Evolutionary conservation across 2,797 vertebrate species (phyloP).

Genomic region (Neosilurus mollespiculum): DNA sequence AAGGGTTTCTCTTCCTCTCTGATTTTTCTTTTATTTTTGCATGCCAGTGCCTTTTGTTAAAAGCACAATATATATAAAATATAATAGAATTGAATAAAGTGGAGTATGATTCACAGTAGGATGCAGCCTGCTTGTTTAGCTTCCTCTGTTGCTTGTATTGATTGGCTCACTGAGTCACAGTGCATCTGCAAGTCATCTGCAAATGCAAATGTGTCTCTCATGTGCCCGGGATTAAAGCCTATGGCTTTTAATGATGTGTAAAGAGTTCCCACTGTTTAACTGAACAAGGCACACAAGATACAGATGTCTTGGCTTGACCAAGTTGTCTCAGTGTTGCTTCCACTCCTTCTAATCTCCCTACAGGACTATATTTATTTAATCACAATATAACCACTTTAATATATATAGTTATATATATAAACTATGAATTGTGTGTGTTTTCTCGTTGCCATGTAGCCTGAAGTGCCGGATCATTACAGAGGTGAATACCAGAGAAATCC

Average conservation of each 20-base stretch:
- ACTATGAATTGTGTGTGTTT: background rate
- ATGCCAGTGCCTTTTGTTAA: too few relatives aligned
- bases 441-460: background rate
- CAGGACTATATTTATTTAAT: too few relatives aligned
- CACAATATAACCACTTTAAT: background rate
- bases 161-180: background rate
- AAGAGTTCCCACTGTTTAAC: background rate
- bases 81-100: background rate
- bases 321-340: background rate
- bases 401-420: background rate
- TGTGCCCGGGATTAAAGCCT: background rate
- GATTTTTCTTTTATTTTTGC: background rate
- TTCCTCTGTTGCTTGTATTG: background rate
- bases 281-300: constrained; percentile 4
- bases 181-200: constrained; percentile 1
- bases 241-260: constrained; percentile 19
- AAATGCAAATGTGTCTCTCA: constrained; percentile 11
- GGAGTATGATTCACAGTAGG: background rate
- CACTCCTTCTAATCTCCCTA: background rate
- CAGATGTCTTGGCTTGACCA: background rate
- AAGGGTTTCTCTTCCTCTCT: background rate
- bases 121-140: background rate
- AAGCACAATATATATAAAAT: background rate
- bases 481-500: background rate
- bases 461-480: background rate